Evolutionary conservation across 2,888 invertebrate genomes (phyloP).

Genomic region (Drosophila mimica): DNA sequence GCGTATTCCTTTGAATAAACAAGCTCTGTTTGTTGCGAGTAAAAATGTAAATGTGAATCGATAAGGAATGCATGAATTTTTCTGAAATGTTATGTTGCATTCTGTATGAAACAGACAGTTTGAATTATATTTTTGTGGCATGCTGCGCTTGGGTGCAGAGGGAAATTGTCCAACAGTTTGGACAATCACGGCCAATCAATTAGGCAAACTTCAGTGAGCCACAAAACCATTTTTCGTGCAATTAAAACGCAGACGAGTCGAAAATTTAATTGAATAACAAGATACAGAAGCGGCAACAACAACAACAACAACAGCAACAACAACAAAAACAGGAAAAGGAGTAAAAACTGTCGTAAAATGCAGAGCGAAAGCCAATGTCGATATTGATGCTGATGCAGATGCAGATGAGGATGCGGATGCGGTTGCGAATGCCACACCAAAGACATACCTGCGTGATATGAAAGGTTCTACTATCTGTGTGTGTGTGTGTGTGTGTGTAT

Average conservation of each 20-base stretch:
- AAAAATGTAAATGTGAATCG: background rate
- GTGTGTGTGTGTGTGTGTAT: background rate
- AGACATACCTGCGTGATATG: slow-evolving; percentile 32
- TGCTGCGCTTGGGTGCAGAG: background rate
- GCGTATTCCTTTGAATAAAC: background rate
- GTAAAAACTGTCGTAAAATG: slow-evolving; percentile 67
- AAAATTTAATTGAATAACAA: slow-evolving; percentile 77
- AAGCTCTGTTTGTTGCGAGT: background rate
- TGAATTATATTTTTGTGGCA: slow-evolving; percentile 13
- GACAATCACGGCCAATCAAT: slow-evolving; percentile 52
- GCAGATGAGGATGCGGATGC: slow-evolving; percentile 20
- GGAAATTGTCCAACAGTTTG: slow-evolving; percentile 18
- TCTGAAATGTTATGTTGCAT: background rate
- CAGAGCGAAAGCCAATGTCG: slow-evolving; percentile 28
- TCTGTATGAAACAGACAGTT: background rate
- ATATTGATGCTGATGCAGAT: slow-evolving; percentile 21
- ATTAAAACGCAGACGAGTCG: slow-evolving; percentile 64
- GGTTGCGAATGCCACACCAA: slow-evolving; percentile 30
- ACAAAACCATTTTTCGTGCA: slow-evolving; percentile 67
- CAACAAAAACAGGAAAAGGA: slow-evolving; percentile 13
- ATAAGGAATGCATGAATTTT: background rate
- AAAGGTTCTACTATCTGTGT: background rate
- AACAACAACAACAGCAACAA: slow-evolving; percentile 4
- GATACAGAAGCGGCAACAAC: slow-evolving; percentile 25
- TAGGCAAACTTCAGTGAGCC: slow-evolving; percentile 26